phyloP scores from a whole-genome alignment of 1,140 invertebrate genomes.

The Anastrepha obliqua region DNA sequence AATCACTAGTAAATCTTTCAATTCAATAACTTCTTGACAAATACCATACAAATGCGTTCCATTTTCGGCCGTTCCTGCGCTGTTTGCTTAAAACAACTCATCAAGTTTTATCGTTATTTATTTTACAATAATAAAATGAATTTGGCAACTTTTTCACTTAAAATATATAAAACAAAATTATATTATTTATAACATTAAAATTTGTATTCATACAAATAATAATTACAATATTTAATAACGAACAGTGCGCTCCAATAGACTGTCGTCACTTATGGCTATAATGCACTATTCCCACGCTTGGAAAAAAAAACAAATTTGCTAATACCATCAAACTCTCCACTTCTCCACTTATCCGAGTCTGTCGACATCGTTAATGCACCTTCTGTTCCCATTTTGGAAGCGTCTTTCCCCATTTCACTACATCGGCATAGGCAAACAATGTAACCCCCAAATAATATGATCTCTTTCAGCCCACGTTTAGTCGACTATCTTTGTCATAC shows the following conservation, averaged over 20 bases:
- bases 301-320: neutral
- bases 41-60: neutral
- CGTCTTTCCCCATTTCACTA: neutral
- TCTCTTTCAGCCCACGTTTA: neutral
- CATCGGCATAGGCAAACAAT: too few relatives aligned
- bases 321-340: neutral
- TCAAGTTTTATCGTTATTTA: constrained; percentile 18
- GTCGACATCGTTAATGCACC: too few relatives aligned
- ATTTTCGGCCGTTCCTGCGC: constrained; percentile 33
- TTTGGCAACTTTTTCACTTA: constrained; percentile 53
- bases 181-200: constrained; percentile 18
- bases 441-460: neutral
- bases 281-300: constrained; percentile 37
- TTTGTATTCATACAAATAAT: neutral
- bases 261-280: constrained; percentile 49
- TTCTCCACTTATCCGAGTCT: too few relatives aligned
- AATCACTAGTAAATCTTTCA: neutral
- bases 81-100: constrained; percentile 15
- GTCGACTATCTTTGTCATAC: neutral
- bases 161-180: constrained; percentile 44
- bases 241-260: constrained; percentile 21
- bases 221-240: constrained; percentile 39
- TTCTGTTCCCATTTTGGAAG: too few relatives aligned
- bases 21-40: neutral
- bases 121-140: constrained; percentile 48